Percentiles rank a stretch among this genome's conserved stretches.
Conservation (phyloP, 2,888 invertebrate species). For the Halocaridina rubra region DNA sequence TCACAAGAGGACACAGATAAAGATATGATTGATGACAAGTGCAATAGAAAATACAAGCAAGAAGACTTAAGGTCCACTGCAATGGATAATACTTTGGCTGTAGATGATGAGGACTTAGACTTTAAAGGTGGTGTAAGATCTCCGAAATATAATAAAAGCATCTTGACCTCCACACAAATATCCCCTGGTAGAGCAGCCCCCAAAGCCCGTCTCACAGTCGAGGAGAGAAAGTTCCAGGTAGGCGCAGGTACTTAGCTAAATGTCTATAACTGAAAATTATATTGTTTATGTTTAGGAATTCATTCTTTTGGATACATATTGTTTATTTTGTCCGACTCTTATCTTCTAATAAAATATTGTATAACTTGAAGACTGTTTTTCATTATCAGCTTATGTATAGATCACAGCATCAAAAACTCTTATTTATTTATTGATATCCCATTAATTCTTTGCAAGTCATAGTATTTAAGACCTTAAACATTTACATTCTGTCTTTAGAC, state of each 20-base stretch:
- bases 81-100: background rate
- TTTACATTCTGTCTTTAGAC: background rate
- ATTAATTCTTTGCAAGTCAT: background rate
- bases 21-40: background rate
- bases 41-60: background rate
- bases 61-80: background rate
- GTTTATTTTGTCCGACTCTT: too few relatives aligned
- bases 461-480: background rate
- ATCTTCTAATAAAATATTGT: too few relatives aligned
- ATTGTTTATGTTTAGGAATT: too few relatives aligned
- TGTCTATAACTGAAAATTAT: too few relatives aligned
- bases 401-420: background rate
- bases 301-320: too few relatives aligned
- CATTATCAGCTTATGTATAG: background rate
- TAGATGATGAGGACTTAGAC: background rate
- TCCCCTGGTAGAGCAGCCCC: slow-evolving; percentile 12
- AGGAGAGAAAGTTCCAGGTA: slow-evolving; percentile 44
- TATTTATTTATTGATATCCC: background rate
- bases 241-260: too few relatives aligned
- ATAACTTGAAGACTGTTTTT: too few relatives aligned
- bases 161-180: background rate
- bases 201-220: slow-evolving; percentile 15
- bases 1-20: background rate
- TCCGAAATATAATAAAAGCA: too few relatives aligned
- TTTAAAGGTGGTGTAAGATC: background rate